These are phyloP conservation scores for Auanema freiburgensis DNA, from an alignment of 2,888 invertebrate species.

Conservation along the genomic window DNA sequence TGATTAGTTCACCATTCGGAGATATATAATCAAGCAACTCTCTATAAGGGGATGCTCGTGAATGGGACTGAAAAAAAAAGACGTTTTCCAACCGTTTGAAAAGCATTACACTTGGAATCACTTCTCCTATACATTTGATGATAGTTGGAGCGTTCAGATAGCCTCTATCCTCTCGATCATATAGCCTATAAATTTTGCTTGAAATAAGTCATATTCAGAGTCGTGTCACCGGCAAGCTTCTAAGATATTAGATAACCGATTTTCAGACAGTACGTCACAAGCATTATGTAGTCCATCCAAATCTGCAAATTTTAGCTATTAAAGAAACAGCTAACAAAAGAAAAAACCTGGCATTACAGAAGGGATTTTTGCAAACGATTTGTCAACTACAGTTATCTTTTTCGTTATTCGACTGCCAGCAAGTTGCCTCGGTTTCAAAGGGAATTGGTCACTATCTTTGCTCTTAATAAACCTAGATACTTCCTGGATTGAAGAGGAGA, in stretches of 20 bases:
- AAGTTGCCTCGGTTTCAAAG: no score
- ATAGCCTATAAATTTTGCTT: conserved; percentile 20
- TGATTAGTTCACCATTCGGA: conserved; percentile 19
- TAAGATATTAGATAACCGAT: conserved; percentile 15
- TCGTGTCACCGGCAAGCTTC: conserved; percentile 14
- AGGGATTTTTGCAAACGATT: no score
- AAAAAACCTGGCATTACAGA: no score
- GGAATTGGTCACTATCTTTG: no score
- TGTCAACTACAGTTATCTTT: no score
- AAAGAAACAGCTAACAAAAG: no score
- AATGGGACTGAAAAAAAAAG: conserved; percentile 10
- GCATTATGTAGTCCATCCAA: conserved; percentile 11
- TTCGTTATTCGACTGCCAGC: no score
- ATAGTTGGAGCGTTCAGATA: conserved; percentile 17
- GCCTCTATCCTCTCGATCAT: conserved; percentile 16
- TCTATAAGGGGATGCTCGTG: conserved; percentile 15
- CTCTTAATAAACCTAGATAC: no score
- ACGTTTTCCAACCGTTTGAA: no score
- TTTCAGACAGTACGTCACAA: conserved; percentile 11
- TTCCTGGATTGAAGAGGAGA: no score
- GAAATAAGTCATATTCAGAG: no score
- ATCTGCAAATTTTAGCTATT: no score
- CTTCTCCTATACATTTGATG: conserved; percentile 21
- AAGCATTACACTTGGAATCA: conserved; percentile 16
- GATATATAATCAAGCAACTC: conserved; percentile 15